These are phyloP conservation scores for Chrysolina americana DNA, from an alignment of 2,888 invertebrate genomes.

Conservation along the genomic window DNA sequence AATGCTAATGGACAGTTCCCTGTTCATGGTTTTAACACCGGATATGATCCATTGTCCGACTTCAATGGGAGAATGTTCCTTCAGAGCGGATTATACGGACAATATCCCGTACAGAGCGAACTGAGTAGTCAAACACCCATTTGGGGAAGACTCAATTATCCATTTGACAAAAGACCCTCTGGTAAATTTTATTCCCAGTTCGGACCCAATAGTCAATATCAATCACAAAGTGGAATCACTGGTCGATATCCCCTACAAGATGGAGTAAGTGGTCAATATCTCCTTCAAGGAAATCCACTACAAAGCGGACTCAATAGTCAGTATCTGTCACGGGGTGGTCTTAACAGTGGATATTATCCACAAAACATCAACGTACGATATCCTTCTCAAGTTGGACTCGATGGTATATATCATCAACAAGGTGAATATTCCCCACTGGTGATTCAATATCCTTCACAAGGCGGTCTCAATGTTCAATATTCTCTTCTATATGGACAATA, in stretches of 20 bases:
- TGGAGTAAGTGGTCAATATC: too few species aligned
- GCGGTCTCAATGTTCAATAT: background rate
- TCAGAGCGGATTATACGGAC: background rate
- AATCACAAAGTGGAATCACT: background rate
- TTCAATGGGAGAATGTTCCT: background rate
- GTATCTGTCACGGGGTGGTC: background rate
- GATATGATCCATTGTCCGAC: background rate
- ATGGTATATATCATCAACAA: too few species aligned
- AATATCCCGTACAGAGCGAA: background rate
- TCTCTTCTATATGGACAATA: background rate
- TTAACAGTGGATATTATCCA: background rate
- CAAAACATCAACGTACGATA: background rate
- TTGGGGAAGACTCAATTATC: too few species aligned
- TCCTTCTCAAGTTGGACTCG: background rate
- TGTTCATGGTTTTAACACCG: too few species aligned
- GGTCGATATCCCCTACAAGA: background rate
- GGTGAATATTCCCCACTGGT: too few species aligned
- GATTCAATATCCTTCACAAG: background rate
- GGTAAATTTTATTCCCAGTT: too few species aligned
- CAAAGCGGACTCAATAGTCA: background rate
- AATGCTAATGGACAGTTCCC: too few species aligned
- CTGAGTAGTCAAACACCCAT: background rate
- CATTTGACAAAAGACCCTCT: too few species aligned
- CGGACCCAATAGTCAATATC: background rate
- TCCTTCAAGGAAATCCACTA: background rate